Conservation (phyloP, 2,888 invertebrate genomes). For the Poecilobothrus nobilitatus region DNA sequence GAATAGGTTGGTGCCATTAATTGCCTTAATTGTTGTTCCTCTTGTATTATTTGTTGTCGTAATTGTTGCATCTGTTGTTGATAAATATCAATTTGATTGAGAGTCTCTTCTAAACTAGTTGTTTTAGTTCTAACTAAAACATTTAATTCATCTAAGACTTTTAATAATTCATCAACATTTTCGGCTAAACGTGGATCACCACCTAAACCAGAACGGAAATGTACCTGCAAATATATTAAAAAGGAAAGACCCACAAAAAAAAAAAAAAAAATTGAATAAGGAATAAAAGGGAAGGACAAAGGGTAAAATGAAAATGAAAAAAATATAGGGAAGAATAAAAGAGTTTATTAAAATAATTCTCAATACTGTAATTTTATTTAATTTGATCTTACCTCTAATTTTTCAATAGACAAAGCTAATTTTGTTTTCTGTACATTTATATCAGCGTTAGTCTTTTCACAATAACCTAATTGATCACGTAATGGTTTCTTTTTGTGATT, state of each 20-base stretch:
- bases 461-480: constrained; percentile 73
- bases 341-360: too few relatives aligned
- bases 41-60: constrained; percentile 74
- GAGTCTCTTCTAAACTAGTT: constrained; percentile 61
- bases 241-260: too few relatives aligned
- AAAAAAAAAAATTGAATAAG: too few relatives aligned
- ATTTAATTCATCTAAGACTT: constrained; percentile 54
- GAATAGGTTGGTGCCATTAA: constrained; percentile 75
- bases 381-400: constrained; percentile 64
- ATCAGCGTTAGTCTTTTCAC: constrained; percentile 81
- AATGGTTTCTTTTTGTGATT: constrained; percentile 80
- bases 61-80: constrained; percentile 78
- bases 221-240: constrained; percentile 53
- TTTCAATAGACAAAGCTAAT: constrained; percentile 79
- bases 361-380: too few relatives aligned
- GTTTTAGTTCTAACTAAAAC: constrained; percentile 35
- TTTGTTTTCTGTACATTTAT: constrained; percentile 84
- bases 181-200: constrained; percentile 67
- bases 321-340: constrained; percentile 13
- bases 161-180: constrained; percentile 59
- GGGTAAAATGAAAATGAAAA: constrained; percentile 9
- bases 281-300: neutral
- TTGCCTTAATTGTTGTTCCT: constrained; percentile 77
- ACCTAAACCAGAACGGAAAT: constrained; percentile 78
- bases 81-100: constrained; percentile 78